Percentiles rank a stretch among this genome's conserved stretches.
These are phyloP conservation scores for Mesoligia furuncula DNA, from an alignment of 2,888 invertebrate genomes.

Conservation along the genomic window DNA sequence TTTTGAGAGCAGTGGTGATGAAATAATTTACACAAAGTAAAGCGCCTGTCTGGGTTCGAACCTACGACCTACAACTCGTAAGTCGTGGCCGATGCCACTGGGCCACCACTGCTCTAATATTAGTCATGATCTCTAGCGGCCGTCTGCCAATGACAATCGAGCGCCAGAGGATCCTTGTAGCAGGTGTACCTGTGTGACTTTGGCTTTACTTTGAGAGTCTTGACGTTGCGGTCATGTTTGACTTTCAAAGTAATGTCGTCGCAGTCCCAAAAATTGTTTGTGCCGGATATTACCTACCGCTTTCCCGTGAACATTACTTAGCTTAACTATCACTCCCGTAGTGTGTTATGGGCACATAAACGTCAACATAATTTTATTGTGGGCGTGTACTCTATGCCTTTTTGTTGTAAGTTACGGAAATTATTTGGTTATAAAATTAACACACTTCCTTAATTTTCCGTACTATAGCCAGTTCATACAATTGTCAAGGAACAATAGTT, in stretches of 20 bases:
- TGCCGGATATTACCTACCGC: slow-evolving; percentile 15
- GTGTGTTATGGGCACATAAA: slow-evolving; percentile 6
- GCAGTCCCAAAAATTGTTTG: slow-evolving; percentile 34
- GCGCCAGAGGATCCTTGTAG: not conserved
- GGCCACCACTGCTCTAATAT: too few species aligned
- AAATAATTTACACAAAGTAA: too few species aligned
- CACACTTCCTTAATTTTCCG: not conserved
- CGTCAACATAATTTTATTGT: slow-evolving; percentile 25
- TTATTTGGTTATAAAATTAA: not conserved
- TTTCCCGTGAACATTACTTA: slow-evolving; percentile 23
- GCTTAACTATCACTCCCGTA: slow-evolving; percentile 39
- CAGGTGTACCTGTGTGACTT: not conserved
- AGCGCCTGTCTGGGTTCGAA: too few species aligned
- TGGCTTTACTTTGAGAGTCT: slow-evolving; percentile 13
- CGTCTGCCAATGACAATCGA: not conserved
- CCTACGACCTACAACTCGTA: too few species aligned
- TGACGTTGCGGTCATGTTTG: slow-evolving; percentile 24
- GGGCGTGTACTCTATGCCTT: not conserved
- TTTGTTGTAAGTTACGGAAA: not conserved
- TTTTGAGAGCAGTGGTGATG: too few species aligned
- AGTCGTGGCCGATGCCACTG: too few species aligned
- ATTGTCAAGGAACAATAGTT: not conserved
- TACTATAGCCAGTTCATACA: not conserved
- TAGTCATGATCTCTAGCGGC: not conserved
- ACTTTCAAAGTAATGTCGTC: slow-evolving; percentile 26